Percentiles rank a stretch among this genome's conserved stretches.
phyloP scores from a whole-genome alignment of 2,888 invertebrate genomes.

The Sturmia bella region DNA sequence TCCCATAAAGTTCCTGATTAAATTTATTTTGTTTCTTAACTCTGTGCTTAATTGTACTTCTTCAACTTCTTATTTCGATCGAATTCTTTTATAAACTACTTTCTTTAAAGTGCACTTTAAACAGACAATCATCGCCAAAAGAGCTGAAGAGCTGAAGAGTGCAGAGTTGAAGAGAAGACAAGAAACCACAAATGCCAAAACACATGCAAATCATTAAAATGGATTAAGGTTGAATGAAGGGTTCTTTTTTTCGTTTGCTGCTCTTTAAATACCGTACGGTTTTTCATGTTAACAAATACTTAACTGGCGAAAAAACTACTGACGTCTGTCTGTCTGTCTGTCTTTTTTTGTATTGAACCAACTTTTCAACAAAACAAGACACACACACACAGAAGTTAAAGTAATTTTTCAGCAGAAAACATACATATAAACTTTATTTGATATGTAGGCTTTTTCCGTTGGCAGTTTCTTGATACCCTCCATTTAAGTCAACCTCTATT shows the following conservation, averaged over 20 bases:
- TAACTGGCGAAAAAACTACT: slow-evolving; percentile 20
- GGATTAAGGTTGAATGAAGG: slow-evolving; percentile 58
- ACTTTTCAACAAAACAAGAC: not conserved
- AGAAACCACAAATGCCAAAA: not conserved
- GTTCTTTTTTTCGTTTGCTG: slow-evolving; percentile 10
- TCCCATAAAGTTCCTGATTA: too few species aligned
- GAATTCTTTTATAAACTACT: slow-evolving; percentile 14
- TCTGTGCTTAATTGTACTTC: not conserved
- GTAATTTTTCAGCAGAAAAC: slow-evolving; percentile 11
- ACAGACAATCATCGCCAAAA: not conserved
- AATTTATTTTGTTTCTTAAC: not conserved
- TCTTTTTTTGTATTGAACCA: slow-evolving; percentile 2
- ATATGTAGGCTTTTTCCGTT: slow-evolving; percentile 50
- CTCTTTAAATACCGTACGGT: slow-evolving; percentile 41
- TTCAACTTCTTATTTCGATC: slow-evolving; percentile 7
- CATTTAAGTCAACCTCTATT: slow-evolving; percentile 37
- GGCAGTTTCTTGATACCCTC: slow-evolving; percentile 37
- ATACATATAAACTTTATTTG: not conserved
- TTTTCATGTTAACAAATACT: slow-evolving; percentile 32
- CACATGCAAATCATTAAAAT: slow-evolving; percentile 59
- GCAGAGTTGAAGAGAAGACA: slow-evolving; percentile 1
- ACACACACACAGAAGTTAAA: not conserved
- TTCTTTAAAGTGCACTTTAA: slow-evolving; percentile 18
- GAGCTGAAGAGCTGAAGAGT: not conserved
- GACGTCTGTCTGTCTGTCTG: slow-evolving; percentile 9